A percentile compares a stretch with the other conserved stretches of the same genome.
phyloP scores from a whole-genome alignment of 2,113 vertebrate genomes.

The Ceyx melanurus region DNA sequence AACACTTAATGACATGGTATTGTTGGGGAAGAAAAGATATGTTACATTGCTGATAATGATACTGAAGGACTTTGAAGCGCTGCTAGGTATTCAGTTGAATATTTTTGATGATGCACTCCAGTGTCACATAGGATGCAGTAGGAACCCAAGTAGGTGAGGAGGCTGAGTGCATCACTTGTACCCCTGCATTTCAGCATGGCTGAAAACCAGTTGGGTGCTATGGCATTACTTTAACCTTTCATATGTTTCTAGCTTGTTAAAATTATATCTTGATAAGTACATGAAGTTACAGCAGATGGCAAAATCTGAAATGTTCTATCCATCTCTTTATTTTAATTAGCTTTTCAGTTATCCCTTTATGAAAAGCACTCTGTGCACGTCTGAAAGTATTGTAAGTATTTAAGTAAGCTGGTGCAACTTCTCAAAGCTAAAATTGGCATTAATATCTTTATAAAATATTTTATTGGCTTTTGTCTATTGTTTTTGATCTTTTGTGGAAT shows the following conservation, averaged over 20 bases:
- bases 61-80: neutral
- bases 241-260: constrained; percentile 46
- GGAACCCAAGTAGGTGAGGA: neutral
- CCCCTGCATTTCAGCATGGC: neutral
- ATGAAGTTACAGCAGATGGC: constrained; percentile 54
- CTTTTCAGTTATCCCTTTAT: constrained; percentile 20
- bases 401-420: neutral
- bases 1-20: neutral
- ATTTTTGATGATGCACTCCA: neutral
- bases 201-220: constrained; percentile 8
- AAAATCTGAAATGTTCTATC: constrained; percentile 48
- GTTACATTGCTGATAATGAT: neutral
- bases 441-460: neutral
- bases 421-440: neutral
- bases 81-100: neutral
- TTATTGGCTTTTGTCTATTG: neutral
- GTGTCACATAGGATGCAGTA: neutral
- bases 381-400: constrained; percentile 35
- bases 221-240: constrained; percentile 50
- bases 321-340: constrained; percentile 42
- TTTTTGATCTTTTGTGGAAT: neutral
- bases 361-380: neutral
- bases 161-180: neutral
- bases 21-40: neutral
- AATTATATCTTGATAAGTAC: constrained; percentile 46